Evolutionary conservation across 2,888 invertebrate species (phyloP).

Genomic region (Phyllotreta striolata): DNA sequence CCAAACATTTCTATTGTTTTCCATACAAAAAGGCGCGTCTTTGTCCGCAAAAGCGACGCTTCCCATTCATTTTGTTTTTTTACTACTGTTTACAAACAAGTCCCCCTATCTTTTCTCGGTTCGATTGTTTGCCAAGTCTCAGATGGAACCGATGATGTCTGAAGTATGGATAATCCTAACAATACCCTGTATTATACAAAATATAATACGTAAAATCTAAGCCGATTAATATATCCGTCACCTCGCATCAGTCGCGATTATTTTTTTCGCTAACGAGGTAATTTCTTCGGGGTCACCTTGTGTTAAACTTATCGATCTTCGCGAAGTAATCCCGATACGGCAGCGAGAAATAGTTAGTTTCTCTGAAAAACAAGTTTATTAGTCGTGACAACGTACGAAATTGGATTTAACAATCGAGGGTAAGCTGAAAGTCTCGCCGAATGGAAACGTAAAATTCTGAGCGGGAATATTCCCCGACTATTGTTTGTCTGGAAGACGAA

Average conservation of each 20-base stretch:
- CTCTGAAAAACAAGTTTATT: conserved; percentile 29
- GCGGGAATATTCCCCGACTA: too few species aligned
- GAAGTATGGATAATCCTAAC: not conserved
- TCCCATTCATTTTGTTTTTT: not conserved
- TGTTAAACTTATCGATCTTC: conserved; percentile 8
- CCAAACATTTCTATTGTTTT: too few species aligned
- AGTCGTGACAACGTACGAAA: conserved; percentile 11
- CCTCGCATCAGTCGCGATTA: too few species aligned
- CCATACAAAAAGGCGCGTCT: too few species aligned
- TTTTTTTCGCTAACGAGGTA: not conserved
- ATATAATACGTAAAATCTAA: too few species aligned
- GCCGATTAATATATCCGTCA: too few species aligned
- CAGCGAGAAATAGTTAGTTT: conserved; percentile 17
- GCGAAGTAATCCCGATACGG: conserved; percentile 3
- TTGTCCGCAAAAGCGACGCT: too few species aligned
- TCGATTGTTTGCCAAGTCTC: not conserved
- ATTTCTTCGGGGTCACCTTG: conserved; percentile 5
- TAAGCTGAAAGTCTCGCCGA: conserved; percentile 17
- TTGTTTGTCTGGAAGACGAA: too few species aligned
- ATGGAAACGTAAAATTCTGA: too few species aligned
- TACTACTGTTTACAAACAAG: conserved; percentile 12
- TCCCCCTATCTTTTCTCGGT: not conserved
- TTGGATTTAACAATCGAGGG: conserved; percentile 11
- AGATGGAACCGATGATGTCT: not conserved
- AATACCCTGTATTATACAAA: too few species aligned